Evolutionary conservation across 2,797 vertebrate genomes (phyloP).

Genomic region (Etheostoma nigrum): DNA sequence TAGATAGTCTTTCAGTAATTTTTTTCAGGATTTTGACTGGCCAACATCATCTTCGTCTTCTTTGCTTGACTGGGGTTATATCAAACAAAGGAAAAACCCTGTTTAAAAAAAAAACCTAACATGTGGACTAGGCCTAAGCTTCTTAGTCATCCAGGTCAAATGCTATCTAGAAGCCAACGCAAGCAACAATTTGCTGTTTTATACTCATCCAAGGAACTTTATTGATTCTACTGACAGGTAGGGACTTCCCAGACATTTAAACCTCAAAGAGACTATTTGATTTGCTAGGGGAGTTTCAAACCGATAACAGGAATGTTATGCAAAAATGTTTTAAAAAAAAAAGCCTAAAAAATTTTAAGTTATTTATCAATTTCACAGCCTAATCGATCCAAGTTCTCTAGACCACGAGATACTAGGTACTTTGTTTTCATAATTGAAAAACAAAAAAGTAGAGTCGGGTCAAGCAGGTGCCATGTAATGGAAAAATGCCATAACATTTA

Average conservation of each 20-base stretch:
- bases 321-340: neutral
- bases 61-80: too few species aligned
- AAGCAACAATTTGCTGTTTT: constrained; percentile 4
- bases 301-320: neutral
- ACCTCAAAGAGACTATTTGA: neutral
- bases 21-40: too few species aligned
- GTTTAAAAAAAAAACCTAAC: too few species aligned
- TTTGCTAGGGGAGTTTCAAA: constrained; percentile 25
- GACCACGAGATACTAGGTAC: neutral
- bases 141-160: constrained; percentile 34
- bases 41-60: too few species aligned
- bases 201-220: constrained; percentile 18
- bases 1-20: too few species aligned
- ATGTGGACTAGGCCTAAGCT: neutral
- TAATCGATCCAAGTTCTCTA: neutral
- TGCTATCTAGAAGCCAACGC: neutral
- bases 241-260: constrained; percentile 23
- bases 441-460: too few species aligned
- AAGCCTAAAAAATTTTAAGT: neutral
- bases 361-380: neutral
- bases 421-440: too few species aligned
- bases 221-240: constrained; percentile 3
- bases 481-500: neutral
- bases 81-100: too few species aligned
- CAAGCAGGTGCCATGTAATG: too few species aligned